A percentile compares a stretch with the other conserved stretches of the same genome.
Conservation (phyloP, 2,888 invertebrate species). For the Drosophila greeni region DNA sequence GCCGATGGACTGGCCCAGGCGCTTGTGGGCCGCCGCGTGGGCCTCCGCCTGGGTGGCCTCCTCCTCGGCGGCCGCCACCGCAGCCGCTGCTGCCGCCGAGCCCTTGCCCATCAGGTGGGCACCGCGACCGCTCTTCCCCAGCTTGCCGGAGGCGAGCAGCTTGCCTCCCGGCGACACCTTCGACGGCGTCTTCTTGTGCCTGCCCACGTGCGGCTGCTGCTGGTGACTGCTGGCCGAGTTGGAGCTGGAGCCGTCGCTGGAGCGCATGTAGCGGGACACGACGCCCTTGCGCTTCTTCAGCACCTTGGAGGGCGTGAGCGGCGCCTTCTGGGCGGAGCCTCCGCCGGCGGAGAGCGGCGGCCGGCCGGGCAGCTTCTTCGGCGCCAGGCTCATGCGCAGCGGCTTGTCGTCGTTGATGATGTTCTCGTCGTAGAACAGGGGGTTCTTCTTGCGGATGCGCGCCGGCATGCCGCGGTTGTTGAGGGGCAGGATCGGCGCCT, state of each 20-base stretch:
- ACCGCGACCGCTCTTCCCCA: constrained; percentile 12
- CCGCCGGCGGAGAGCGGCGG: constrained; percentile 42
- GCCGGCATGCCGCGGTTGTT: constrained; percentile 94
- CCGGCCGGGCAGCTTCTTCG: constrained; percentile 73
- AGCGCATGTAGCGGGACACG: constrained; percentile 78
- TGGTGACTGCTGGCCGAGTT: constrained; percentile 26
- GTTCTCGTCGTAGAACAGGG: constrained; percentile 93
- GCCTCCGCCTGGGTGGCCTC: constrained; percentile 78
- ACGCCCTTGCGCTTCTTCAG: constrained; percentile 79
- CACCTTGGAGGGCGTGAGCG: constrained; percentile 79
- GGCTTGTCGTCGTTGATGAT: constrained; percentile 89
- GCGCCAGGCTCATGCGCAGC: constrained; percentile 81
- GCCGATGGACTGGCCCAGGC: constrained; percentile 93
- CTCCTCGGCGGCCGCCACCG: constrained; percentile 42
- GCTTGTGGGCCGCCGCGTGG: constrained; percentile 85
- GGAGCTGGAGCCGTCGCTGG: constrained; percentile 57
- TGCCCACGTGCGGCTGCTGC: constrained; percentile 23
- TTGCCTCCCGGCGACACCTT: constrained; percentile 7
- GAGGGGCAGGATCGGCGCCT: constrained; percentile 87
- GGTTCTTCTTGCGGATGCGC: constrained; percentile 92
- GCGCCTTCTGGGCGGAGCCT: constrained; percentile 41
- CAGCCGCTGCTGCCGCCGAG: constrained; percentile 30
- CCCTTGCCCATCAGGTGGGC: constrained; percentile 16
- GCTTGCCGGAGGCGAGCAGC: not conserved
- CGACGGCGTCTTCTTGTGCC: constrained; percentile 28